Conservation (phyloP, 2,113 vertebrate species). For the Chroicocephalus ridibundus region DNA sequence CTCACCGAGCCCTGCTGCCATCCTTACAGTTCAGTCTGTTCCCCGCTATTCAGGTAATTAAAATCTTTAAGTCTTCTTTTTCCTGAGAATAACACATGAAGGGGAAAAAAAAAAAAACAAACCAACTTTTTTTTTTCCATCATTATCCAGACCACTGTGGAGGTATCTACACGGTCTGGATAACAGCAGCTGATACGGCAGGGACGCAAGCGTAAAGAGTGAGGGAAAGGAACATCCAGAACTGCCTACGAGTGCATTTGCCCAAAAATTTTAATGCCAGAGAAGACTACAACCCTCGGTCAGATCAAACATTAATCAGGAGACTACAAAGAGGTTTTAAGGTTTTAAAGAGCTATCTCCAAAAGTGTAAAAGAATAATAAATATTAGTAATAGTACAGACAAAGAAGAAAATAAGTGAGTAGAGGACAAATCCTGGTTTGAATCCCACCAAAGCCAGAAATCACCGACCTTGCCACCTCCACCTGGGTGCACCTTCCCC, state of each 20-base stretch:
- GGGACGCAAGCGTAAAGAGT: fast-evolving
- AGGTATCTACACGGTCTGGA: background rate
- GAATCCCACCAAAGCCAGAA: background rate
- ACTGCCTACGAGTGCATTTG: background rate
- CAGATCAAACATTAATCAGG: background rate
- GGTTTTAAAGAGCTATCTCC: background rate
- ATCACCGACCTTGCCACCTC: background rate
- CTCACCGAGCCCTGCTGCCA: background rate
- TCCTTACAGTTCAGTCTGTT: background rate
- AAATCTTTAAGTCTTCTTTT: background rate
- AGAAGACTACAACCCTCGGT: background rate
- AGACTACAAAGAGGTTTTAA: background rate
- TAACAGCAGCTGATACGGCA: background rate
- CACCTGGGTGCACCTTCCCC: background rate
- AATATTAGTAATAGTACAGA: background rate
- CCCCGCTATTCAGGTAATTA: background rate
- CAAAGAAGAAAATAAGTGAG: background rate
- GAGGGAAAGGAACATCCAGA: background rate
- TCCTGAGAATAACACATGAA: background rate
- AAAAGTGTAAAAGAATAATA: background rate
- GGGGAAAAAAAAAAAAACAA: too few species aligned
- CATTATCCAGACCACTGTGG: background rate
- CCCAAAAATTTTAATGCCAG: background rate
- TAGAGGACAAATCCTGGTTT: background rate
- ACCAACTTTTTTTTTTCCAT: background rate